Conservation (phyloP, 2,888 invertebrate genomes). For the Aquatica leii region DNA sequence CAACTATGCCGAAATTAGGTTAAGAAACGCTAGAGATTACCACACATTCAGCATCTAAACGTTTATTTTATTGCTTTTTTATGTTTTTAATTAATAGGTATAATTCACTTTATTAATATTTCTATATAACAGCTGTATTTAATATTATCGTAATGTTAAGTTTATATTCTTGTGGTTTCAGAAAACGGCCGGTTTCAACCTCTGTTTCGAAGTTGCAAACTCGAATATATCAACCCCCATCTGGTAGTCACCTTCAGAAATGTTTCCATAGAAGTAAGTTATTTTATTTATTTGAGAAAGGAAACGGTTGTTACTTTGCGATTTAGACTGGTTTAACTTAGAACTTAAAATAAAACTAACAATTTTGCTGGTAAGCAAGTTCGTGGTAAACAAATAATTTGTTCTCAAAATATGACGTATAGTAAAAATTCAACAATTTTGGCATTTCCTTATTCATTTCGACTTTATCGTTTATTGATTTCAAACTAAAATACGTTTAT, state of each 20-base stretch:
- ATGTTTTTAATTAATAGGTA: no score
- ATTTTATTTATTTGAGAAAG: conserved; percentile 24
- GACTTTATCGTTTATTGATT: no score
- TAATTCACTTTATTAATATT: no score
- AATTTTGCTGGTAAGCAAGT: not conserved
- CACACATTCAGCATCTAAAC: not conserved
- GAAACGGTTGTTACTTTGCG: conserved; percentile 29
- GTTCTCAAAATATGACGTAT: not conserved
- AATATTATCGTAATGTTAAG: conserved; percentile 22
- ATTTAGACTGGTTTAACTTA: conserved; percentile 7
- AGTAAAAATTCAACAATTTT: not conserved
- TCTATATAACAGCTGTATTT: not conserved
- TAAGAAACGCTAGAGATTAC: conserved; percentile 5
- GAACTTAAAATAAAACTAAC: conserved; percentile 11
- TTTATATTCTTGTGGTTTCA: conserved; percentile 56
- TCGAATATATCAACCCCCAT: conserved; percentile 74
- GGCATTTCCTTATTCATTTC: no score
- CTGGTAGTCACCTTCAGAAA: conserved; percentile 78
- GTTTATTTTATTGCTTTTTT: no score
- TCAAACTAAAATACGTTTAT: no score
- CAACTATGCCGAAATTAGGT: conserved; percentile 21
- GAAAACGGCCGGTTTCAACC: conserved; percentile 80
- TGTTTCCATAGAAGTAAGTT: conserved; percentile 74
- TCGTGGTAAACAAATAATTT: not conserved
- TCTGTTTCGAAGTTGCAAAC: conserved; percentile 75